Evolutionary conservation across 2,888 invertebrate species (phyloP).

Genomic region (Cosmopolites sordidus): DNA sequence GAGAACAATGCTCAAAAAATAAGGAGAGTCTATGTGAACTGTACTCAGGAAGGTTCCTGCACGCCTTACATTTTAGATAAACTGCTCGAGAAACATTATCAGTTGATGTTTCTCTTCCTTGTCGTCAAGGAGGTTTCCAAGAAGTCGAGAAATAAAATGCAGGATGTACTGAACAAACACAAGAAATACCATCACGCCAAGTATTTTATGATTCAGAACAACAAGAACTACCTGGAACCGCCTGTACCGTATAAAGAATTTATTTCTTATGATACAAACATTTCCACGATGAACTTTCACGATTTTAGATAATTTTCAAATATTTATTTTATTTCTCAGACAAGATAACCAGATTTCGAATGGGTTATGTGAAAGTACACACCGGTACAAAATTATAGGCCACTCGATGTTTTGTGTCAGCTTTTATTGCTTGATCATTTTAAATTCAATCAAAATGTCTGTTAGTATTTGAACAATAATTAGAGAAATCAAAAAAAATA

Average conservation of each 20-base stretch:
- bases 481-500: too few species aligned
- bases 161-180: constrained; percentile 13
- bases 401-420: too few species aligned
- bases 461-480: too few species aligned
- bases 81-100: constrained; percentile 21
- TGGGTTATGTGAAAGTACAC: too few species aligned
- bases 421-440: too few species aligned
- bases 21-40: constrained; percentile 20
- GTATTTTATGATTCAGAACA: constrained; percentile 9
- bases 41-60: constrained; percentile 4
- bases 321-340: too few species aligned
- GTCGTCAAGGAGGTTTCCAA: too few species aligned
- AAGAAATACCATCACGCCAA: constrained; percentile 17
- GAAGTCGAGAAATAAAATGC: constrained; percentile 3
- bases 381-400: too few species aligned
- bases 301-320: constrained; percentile 14
- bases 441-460: too few species aligned
- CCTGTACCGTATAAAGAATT: constrained; percentile 25
- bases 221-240: too few species aligned
- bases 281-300: constrained; percentile 24
- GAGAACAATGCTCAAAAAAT: constrained; percentile 8
- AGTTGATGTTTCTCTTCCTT: constrained; percentile 18
- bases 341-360: too few species aligned
- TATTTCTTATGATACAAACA: constrained; percentile 23
- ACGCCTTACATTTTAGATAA: constrained; percentile 3